Evolutionary conservation across 2,797 vertebrate genomes (phyloP).

Genomic region (Hipposideros larvatus): DNA sequence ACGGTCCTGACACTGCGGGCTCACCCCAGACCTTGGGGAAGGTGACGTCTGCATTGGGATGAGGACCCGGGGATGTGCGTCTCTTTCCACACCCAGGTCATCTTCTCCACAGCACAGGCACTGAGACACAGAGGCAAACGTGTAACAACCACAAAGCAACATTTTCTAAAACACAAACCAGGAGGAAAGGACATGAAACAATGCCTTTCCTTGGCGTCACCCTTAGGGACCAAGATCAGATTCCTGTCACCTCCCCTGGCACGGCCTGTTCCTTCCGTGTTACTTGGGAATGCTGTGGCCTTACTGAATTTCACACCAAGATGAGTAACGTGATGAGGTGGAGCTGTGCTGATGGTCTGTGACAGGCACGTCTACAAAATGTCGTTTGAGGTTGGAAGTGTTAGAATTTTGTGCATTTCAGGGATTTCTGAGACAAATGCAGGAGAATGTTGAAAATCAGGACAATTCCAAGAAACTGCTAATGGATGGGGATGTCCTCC

Average conservation of each 20-base stretch:
- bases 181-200: background rate
- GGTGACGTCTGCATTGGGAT: slow-evolving; percentile 80
- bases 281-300: background rate
- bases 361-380: background rate
- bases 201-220: background rate
- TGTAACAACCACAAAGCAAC: background rate
- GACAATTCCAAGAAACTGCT: background rate
- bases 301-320: background rate
- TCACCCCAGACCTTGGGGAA: slow-evolving; percentile 84
- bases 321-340: background rate
- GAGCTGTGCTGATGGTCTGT: background rate
- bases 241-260: background rate
- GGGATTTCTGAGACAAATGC: background rate
- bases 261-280: fast-evolving
- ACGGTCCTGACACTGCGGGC: slow-evolving; percentile 73
- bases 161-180: background rate
- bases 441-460: background rate
- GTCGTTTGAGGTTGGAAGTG: fast-evolving
- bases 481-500: background rate
- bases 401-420: background rate
- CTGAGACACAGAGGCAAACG: background rate
- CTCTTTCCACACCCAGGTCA: slow-evolving; percentile 74
- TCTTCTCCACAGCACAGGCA: slow-evolving; percentile 47
- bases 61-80: fast-evolving
- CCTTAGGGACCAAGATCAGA: background rate